Conservation (phyloP, 2,113 vertebrate species). For the Otis tarda region DNA sequence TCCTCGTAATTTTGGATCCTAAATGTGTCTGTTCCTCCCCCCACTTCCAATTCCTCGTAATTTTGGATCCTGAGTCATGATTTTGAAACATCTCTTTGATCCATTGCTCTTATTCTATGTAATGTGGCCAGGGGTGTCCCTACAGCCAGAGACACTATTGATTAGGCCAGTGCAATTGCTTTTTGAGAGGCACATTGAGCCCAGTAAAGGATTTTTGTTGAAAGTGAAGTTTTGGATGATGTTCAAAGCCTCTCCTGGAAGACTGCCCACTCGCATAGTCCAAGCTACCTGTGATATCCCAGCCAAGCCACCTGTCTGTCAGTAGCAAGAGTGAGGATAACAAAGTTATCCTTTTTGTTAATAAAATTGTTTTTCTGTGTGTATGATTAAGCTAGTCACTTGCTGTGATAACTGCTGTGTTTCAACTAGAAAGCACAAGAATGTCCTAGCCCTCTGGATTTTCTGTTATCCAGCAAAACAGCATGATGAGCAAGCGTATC, state of each 20-base stretch:
- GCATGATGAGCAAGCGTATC: background rate
- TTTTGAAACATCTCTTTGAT: background rate
- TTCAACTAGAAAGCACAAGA: background rate
- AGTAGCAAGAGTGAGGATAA: background rate
- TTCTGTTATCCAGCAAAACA: slow-evolving; percentile 28
- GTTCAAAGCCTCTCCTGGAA: slow-evolving; percentile 23
- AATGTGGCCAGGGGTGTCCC: background rate
- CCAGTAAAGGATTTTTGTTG: background rate
- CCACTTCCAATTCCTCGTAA: background rate
- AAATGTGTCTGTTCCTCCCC: background rate
- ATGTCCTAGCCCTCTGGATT: background rate
- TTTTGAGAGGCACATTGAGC: slow-evolving; percentile 7
- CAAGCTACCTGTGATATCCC: background rate
- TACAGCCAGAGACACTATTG: background rate
- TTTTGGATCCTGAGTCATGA: background rate
- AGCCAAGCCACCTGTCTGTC: background rate
- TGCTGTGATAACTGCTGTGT: background rate
- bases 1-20: background rate
- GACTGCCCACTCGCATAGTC: background rate
- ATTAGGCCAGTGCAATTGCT: background rate
- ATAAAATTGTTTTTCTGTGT: background rate
- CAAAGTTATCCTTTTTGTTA: background rate
- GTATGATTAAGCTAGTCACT: background rate
- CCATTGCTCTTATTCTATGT: background rate
- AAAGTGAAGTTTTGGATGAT: slow-evolving; percentile 17